These are phyloP conservation scores for Sakesphorus luctuosus DNA, from an alignment of 2,113 vertebrate genomes.

Conservation along the genomic window DNA sequence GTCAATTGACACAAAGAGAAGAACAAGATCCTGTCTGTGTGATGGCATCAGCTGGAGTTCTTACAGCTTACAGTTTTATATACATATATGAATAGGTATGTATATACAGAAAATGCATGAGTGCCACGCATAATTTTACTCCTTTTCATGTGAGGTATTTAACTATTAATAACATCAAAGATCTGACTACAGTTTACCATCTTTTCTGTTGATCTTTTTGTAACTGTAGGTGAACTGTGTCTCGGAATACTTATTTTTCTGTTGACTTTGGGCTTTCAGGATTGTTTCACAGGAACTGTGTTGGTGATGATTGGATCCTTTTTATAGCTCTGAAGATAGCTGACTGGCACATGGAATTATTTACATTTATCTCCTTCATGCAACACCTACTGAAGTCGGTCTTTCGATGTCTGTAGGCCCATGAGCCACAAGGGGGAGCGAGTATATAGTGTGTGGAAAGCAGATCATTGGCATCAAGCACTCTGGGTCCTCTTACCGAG, in stretches of 20 bases:
- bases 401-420: neutral
- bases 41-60: neutral
- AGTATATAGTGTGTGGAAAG: neutral
- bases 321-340: neutral
- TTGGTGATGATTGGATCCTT: neutral
- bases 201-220: neutral
- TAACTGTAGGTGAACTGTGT: neutral
- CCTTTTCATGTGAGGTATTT: neutral
- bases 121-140: neutral
- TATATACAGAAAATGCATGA: neutral
- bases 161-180: neutral
- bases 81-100: neutral
- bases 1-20: neutral
- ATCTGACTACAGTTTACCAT: neutral
- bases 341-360: neutral
- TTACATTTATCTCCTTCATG: neutral
- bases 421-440: constrained; percentile 30
- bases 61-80: neutral
- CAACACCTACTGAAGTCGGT: neutral
- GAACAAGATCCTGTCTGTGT: neutral
- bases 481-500: neutral
- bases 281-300: neutral
- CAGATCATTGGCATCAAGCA: neutral
- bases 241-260: neutral
- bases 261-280: neutral